Percentiles rank a stretch among this genome's conserved stretches.
Conservation (phyloP, 2,113 vertebrate genomes). For the Cinclus mexicanus region DNA sequence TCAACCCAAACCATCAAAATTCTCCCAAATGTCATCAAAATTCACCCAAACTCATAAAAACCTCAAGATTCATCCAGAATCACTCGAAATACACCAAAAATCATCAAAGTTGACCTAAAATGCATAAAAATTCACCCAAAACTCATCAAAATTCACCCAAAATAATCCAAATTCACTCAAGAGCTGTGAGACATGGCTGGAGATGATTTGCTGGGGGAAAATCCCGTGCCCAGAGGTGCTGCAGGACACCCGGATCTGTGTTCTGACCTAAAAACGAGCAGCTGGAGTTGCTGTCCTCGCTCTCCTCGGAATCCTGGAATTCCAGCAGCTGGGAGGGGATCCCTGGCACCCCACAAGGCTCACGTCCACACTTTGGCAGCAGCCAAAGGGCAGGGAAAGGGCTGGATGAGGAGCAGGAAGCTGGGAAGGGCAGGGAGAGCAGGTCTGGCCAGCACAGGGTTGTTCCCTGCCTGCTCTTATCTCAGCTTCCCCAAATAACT, state of each 20-base stretch:
- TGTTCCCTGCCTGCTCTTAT: background rate
- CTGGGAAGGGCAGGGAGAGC: background rate
- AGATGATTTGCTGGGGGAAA: background rate
- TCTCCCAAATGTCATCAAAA: too few relatives aligned
- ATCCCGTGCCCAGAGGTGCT: background rate
- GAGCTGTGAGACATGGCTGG: accelerated
- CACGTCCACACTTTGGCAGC: background rate
- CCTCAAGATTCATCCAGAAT: too few relatives aligned
- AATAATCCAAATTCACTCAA: too few relatives aligned
- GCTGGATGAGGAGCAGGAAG: background rate
- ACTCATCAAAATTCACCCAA: too few relatives aligned
- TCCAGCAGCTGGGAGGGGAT: background rate
- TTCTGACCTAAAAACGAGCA: background rate
- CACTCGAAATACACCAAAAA: too few relatives aligned
- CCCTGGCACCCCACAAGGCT: background rate
- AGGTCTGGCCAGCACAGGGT: accelerated
- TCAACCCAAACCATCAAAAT: too few relatives aligned
- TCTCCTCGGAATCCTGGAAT: accelerated
- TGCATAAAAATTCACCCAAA: too few relatives aligned
- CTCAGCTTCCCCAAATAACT: background rate
- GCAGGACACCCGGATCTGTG: background rate
- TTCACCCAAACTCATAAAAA: too few relatives aligned
- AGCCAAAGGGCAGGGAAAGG: background rate
- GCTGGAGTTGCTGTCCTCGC: background rate
- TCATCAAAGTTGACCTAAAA: too few relatives aligned